Evolutionary conservation across 2,888 invertebrate species (phyloP).

Genomic region (Anoplius nigerrimus): DNA sequence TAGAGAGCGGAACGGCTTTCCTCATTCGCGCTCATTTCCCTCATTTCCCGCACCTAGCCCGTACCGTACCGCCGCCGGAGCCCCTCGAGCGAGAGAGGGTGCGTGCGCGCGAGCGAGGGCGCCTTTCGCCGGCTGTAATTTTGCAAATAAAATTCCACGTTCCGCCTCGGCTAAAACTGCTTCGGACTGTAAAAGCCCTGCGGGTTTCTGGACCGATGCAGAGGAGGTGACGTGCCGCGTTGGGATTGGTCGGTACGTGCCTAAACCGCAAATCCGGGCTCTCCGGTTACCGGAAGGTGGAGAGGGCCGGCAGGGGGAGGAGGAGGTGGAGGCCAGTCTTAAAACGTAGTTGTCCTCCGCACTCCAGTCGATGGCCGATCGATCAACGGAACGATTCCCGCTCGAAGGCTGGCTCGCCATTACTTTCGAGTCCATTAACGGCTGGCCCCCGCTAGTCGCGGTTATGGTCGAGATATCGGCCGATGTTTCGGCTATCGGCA

Average conservation of each 20-base stretch:
- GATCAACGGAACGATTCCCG: slow-evolving; percentile 9
- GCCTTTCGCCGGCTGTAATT: slow-evolving; percentile 2
- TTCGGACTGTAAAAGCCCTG: slow-evolving; percentile 6
- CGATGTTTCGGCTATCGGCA: slow-evolving; percentile 3
- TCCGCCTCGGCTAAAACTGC: background rate
- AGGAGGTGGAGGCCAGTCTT: slow-evolving; percentile 16
- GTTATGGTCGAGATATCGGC: slow-evolving; percentile 8
- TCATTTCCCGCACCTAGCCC: background rate
- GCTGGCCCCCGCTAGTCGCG: slow-evolving; percentile 11
- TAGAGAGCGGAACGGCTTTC: background rate
- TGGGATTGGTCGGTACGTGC: slow-evolving; percentile 30
- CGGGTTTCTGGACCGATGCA: slow-evolving; percentile 1
- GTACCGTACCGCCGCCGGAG: background rate
- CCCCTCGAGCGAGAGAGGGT: background rate
- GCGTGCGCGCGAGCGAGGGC: no score
- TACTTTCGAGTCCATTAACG: slow-evolving; percentile 44
- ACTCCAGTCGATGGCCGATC: slow-evolving; percentile 7
- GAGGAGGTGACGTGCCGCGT: slow-evolving; percentile 9
- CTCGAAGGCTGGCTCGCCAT: slow-evolving; percentile 19
- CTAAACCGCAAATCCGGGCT: slow-evolving; percentile 27
- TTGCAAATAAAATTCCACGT: slow-evolving; percentile 9
- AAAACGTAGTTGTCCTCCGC: slow-evolving; percentile 9
- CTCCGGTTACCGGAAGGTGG: background rate
- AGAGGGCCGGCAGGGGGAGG: no score
- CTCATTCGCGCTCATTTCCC: background rate